Conservation (phyloP, 2,888 invertebrate genomes). For the Leptopilina myrica region DNA sequence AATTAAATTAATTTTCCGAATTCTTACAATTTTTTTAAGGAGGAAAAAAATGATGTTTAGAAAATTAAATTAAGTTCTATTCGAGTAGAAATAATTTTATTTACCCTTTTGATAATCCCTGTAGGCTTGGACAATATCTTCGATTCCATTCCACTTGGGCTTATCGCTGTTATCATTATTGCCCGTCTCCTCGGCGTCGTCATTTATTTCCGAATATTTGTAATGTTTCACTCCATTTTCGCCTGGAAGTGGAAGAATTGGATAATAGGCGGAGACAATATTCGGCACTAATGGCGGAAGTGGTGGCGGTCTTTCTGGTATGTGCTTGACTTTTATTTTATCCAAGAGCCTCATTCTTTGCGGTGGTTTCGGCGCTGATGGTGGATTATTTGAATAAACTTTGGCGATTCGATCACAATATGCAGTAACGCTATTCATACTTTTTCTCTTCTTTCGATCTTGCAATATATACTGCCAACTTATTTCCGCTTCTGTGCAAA, state of each 20-base stretch:
- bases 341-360: conserved; percentile 72
- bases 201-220: conserved; percentile 64
- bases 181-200: conserved; percentile 56
- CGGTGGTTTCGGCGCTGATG: conserved; percentile 64
- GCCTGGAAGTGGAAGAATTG: conserved; percentile 66
- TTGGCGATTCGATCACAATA: conserved; percentile 76
- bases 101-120: conserved; percentile 73
- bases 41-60: too few relatives aligned
- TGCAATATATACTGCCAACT: conserved; percentile 82
- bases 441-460: conserved; percentile 81
- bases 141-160: conserved; percentile 73
- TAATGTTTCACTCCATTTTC: conserved; percentile 69
- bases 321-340: conserved; percentile 65
- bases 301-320: conserved; percentile 65
- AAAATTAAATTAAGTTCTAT: too few relatives aligned
- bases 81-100: too few relatives aligned
- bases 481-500: conserved; percentile 79
- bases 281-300: conserved; percentile 69
- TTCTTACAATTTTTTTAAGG: too few relatives aligned
- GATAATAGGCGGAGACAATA: conserved; percentile 65
- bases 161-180: conserved; percentile 48
- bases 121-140: conserved; percentile 72
- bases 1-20: too few relatives aligned
- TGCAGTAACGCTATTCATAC: conserved; percentile 76
- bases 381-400: conserved; percentile 70